Evolutionary conservation across 2,113 vertebrate species (phyloP), one percentile per base, ranked within the genome.

Genomic region (Coturnix japonica): DNA sequence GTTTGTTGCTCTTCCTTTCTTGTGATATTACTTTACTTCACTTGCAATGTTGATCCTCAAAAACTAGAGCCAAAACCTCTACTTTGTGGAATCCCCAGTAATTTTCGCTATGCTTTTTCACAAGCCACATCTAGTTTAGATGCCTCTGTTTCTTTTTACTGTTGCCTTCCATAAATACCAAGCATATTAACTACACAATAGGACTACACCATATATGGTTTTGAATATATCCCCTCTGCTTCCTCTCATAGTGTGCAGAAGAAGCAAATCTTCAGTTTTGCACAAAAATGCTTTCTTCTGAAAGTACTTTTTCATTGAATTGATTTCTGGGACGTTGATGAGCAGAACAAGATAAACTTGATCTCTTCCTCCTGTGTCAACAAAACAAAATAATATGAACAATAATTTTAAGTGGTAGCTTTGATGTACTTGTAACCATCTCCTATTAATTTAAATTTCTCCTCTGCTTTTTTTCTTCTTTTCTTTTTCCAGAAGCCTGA

Each of bases 401-500:
- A 31, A 54, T 54, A 19, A 54, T 83, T 92, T 71, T 1, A 60
- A 80, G 15, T 19, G 7, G 31, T 61, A 65, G 22, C 19, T 73
- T 20, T 37, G 26, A 69, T 2, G 9, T 35, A 57, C 22, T 23
- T 79, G 6, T 31, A 79, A 63, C 22, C 8, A 22, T 2, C 44
- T 92, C 92, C 72, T 87, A 8, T 54, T 91, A 46, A 79, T 25
- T 13, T 3, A 79, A 43, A 15, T 33, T 89, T 88, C 69, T 76
- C 3, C 10, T 78, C 59, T 74, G 33, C 25, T 85, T 96, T 94
- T 63, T 96, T 95, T 92, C 94, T 93, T 95, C 71, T 86, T 92
- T 95, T 74, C 39, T 87, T 96, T 95, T 65, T 31, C 70, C 88
- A 99, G 98, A 98, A 86, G 93, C 96, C 98, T 54, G 94, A 97